Percentiles rank a stretch among this genome's conserved stretches.
These are phyloP conservation scores for Hestina assimilis DNA, from an alignment of 1,140 invertebrate species.

Conservation along the genomic window DNA sequence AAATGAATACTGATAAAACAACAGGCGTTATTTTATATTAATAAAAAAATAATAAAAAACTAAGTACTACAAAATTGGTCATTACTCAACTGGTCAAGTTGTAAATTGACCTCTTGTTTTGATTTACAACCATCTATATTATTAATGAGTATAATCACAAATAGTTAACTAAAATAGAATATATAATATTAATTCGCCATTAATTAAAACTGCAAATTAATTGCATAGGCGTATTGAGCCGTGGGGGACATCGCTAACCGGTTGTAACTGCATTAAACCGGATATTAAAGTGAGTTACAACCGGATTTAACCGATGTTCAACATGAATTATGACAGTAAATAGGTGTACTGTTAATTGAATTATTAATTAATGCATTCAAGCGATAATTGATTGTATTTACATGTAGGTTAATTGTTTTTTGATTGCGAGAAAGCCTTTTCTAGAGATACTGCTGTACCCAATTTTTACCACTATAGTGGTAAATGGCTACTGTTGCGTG, in stretches of 20 bases:
- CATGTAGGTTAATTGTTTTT: too few relatives aligned
- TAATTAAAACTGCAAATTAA: slow-evolving; percentile 12
- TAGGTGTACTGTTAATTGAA: slow-evolving; percentile 22
- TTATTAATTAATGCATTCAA: slow-evolving; percentile 7
- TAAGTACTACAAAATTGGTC: too few relatives aligned
- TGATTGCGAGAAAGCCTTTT: too few relatives aligned
- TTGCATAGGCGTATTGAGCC: slow-evolving; percentile 10
- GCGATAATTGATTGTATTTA: not conserved
- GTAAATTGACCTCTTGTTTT: too few relatives aligned
- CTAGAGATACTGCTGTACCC: too few relatives aligned
- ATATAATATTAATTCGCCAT: not conserved
- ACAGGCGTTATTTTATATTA: too few relatives aligned
- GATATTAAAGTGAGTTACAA: slow-evolving; percentile 42
- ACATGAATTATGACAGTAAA: slow-evolving; percentile 21
- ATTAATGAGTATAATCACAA: not conserved
- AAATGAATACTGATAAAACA: too few relatives aligned
- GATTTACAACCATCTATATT: too few relatives aligned
- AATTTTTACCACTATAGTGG: too few relatives aligned
- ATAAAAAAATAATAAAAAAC: too few relatives aligned
- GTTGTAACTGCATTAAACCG: slow-evolving; percentile 42
- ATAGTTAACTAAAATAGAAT: not conserved
- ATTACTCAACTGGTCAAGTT: too few relatives aligned
- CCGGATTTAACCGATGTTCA: slow-evolving; percentile 27
- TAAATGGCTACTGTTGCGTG: too few relatives aligned
- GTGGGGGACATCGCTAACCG: slow-evolving; percentile 21